A percentile compares a stretch with the other conserved stretches of the same genome.
Conservation (phyloP, 2,113 vertebrate genomes). For the Proteles cristata region DNA sequence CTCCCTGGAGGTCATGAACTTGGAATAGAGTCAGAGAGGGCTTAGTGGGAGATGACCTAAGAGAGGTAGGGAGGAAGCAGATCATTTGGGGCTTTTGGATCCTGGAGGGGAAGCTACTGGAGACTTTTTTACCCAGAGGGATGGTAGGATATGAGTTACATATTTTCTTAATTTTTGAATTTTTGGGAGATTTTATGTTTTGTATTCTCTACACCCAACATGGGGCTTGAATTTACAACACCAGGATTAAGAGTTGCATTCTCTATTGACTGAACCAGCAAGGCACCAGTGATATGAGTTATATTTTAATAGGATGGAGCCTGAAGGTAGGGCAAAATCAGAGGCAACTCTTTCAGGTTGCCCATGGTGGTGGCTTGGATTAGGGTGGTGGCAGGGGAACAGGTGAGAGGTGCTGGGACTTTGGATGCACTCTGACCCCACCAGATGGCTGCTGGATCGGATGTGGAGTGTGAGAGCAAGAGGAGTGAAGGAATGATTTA, state of each 20-base stretch:
- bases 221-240: background rate
- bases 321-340: background rate
- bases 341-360: background rate
- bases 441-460: background rate
- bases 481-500: background rate
- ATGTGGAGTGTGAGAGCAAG: background rate
- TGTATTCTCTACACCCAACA: background rate
- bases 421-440: background rate
- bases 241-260: background rate
- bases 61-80: background rate
- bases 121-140: background rate
- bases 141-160: background rate
- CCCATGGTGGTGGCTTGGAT: too few species aligned
- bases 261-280: background rate
- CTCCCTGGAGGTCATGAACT: background rate
- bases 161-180: background rate
- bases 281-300: background rate
- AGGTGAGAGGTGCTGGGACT: background rate
- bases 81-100: background rate
- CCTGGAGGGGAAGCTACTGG: background rate
- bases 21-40: background rate
- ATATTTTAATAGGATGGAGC: background rate
- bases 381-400: background rate
- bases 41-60: background rate
- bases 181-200: background rate